These are phyloP conservation scores for Nomada ferruginata DNA, from an alignment of 2,888 invertebrate genomes.

Conservation along the genomic window DNA sequence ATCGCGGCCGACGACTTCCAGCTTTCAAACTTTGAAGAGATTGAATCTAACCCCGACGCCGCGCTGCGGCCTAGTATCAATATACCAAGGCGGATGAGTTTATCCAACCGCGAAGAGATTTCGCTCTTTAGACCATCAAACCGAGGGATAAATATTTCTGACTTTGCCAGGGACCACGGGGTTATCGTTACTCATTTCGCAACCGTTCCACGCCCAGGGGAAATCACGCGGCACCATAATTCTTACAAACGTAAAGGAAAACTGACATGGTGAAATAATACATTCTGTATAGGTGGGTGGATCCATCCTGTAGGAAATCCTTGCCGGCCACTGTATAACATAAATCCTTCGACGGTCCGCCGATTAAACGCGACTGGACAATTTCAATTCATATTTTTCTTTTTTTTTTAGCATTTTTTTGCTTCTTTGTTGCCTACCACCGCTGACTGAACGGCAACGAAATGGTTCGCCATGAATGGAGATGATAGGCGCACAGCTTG, in stretches of 20 bases:
- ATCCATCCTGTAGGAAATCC: neutral
- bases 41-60: conserved; percentile 25
- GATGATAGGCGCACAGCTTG: neutral
- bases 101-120: conserved; percentile 13
- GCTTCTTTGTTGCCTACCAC: neutral
- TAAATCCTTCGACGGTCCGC: conserved; percentile 36
- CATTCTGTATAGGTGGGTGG: conserved; percentile 13
- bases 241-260: conserved; percentile 46
- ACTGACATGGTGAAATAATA: conserved; percentile 48
- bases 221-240: conserved; percentile 53
- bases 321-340: neutral
- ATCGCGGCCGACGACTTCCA: conserved; percentile 10
- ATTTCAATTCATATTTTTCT: conserved; percentile 44
- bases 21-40: conserved; percentile 40
- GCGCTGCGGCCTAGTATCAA: conserved; percentile 17
- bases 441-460: neutral
- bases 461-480: neutral
- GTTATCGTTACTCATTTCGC: conserved; percentile 47
- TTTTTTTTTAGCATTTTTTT: too few species aligned
- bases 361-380: conserved; percentile 40
- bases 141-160: conserved; percentile 45
- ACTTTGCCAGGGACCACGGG: conserved; percentile 19
- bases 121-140: conserved; percentile 24
- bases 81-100: conserved; percentile 22
- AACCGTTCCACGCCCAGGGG: conserved; percentile 27